These are phyloP conservation scores for Microplitis demolitor DNA, from an alignment of 1,140 invertebrate species.

Conservation along the genomic window DNA sequence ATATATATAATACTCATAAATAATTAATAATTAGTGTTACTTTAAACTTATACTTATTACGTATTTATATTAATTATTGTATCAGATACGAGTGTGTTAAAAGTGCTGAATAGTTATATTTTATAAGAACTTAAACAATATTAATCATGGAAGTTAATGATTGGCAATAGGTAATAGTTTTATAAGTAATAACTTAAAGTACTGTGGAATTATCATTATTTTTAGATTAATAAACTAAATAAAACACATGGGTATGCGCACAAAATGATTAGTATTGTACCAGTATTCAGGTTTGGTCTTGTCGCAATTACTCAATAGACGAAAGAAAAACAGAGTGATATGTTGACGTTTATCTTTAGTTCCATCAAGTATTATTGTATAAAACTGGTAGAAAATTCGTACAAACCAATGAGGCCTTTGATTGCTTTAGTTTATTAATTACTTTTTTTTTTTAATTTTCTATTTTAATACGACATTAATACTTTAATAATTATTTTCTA, in stretches of 20 bases:
- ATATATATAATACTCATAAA: not conserved
- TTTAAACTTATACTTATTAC: not conserved
- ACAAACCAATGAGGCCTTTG: slow-evolving; percentile 25
- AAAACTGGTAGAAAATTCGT: slow-evolving; percentile 30
- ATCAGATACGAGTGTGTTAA: not conserved
- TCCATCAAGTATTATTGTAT: slow-evolving; percentile 8
- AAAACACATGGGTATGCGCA: not conserved
- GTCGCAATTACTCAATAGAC: not conserved
- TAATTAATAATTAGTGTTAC: not conserved
- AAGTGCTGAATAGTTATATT: too few relatives aligned
- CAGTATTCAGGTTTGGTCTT: not conserved
- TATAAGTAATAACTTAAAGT: not conserved
- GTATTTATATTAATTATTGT: slow-evolving; percentile 7
- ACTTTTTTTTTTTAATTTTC: too few relatives aligned
- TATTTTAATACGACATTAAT: not conserved
- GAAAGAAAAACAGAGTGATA: slow-evolving; percentile 22
- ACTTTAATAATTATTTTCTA: not conserved
- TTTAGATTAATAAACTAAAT: not conserved
- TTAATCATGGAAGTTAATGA: not conserved
- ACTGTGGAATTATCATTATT: slow-evolving; percentile 10
- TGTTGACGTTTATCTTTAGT: slow-evolving; percentile 2
- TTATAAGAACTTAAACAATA: too few relatives aligned
- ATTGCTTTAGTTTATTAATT: slow-evolving; percentile 8
- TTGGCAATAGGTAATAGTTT: too few relatives aligned
- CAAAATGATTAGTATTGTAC: not conserved